phyloP scores from a whole-genome alignment of 2,888 invertebrate genomes.

The Orchestes rusci region DNA sequence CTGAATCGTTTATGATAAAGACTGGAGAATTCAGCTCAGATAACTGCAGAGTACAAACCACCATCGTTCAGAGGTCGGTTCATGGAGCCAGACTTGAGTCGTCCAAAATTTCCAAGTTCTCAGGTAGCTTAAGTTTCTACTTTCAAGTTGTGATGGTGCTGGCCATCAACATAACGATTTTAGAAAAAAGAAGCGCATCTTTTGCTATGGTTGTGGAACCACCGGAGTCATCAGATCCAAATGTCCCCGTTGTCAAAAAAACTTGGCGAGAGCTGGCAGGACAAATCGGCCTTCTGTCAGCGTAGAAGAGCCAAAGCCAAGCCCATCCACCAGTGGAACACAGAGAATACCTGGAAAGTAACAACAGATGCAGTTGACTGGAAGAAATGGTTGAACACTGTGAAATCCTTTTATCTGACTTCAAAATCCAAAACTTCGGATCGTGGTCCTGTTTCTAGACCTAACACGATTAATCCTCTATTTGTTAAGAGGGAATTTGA shows the following conservation, averaged over 20 bases:
- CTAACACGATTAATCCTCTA: constrained; percentile 4
- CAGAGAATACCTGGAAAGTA: no score
- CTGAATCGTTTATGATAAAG: background rate
- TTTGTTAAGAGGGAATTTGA: constrained; percentile 7
- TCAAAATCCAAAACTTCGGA: background rate
- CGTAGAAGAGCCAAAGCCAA: background rate
- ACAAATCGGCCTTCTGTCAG: background rate
- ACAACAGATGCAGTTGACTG: background rate
- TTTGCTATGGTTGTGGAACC: constrained; percentile 10
- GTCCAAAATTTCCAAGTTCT: background rate
- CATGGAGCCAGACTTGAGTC: background rate
- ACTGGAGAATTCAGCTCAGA: constrained; percentile 1
- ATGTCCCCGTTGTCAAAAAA: constrained; percentile 9
- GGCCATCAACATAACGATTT: no score
- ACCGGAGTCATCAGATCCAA: constrained; percentile 2
- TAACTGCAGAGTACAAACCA: background rate
- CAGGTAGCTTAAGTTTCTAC: background rate
- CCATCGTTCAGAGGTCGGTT: background rate
- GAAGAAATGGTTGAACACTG: constrained; percentile 1
- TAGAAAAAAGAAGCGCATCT: no score
- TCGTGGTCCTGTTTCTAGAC: background rate
- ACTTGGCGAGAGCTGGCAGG: background rate
- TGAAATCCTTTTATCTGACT: background rate
- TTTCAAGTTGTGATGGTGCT: background rate
- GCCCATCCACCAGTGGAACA: background rate